Percentiles rank a stretch among this genome's conserved stretches.
Conservation (phyloP, 2,888 invertebrate species). For the Chelonus formosanus region DNA sequence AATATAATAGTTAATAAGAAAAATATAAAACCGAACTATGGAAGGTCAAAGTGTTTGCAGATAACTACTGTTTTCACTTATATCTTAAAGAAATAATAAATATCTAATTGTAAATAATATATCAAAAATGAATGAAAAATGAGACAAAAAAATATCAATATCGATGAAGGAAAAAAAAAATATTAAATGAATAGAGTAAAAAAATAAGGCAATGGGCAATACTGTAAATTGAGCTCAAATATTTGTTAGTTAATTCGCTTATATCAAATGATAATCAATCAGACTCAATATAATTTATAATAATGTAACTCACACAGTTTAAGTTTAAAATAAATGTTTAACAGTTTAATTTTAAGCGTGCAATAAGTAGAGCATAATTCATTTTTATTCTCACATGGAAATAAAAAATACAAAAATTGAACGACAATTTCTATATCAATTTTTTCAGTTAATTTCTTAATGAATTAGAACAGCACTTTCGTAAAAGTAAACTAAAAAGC, state of each 20-base stretch:
- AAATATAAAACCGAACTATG: slow-evolving; percentile 51
- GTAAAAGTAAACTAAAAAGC: too few relatives aligned
- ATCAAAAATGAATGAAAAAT: slow-evolving; percentile 42
- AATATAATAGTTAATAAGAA: slow-evolving; percentile 43
- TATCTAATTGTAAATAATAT: slow-evolving; percentile 58
- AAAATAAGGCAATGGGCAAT: slow-evolving; percentile 15
- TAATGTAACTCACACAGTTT: too few relatives aligned
- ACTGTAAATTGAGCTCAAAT: slow-evolving; percentile 42
- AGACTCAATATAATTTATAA: too few relatives aligned
- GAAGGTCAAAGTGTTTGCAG: slow-evolving; percentile 55
- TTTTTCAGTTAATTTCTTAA: too few relatives aligned
- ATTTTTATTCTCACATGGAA: too few relatives aligned
- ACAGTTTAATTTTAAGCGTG: too few relatives aligned
- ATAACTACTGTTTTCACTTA: slow-evolving; percentile 57
- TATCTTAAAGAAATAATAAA: slow-evolving; percentile 46
- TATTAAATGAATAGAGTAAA: background rate
- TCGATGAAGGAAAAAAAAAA: slow-evolving; percentile 23
- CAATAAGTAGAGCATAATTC: too few relatives aligned
- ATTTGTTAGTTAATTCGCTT: slow-evolving; percentile 31
- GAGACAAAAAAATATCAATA: slow-evolving; percentile 32
- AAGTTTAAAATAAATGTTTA: too few relatives aligned
- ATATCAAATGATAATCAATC: background rate
- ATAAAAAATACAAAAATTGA: too few relatives aligned
- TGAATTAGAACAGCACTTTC: too few relatives aligned
- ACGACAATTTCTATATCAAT: too few relatives aligned